Evolutionary conservation across 2,113 vertebrate species (phyloP).

Genomic region (Istiophorus platypterus): DNA sequence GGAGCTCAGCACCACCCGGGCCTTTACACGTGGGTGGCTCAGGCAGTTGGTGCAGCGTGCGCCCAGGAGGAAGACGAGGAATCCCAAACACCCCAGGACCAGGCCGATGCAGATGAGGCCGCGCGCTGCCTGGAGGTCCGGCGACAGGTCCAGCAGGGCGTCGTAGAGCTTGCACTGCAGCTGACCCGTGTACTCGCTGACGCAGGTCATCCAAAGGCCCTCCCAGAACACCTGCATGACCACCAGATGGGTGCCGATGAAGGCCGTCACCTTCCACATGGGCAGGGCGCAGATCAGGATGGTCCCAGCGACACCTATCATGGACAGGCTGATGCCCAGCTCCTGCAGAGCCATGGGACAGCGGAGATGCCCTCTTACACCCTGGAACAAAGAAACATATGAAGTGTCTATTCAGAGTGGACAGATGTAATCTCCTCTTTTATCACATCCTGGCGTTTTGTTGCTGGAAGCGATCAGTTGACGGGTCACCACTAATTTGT

Average conservation of each 20-base stretch:
- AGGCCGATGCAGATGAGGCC: conserved; percentile 88
- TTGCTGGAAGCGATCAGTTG: neutral
- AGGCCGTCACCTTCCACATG: conserved; percentile 91
- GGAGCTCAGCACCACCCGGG: conserved; percentile 77
- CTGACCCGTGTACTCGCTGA: conserved; percentile 89
- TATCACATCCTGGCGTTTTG: neutral
- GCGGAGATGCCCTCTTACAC: neutral
- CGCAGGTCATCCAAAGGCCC: conserved; percentile 91
- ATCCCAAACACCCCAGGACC: conserved; percentile 80
- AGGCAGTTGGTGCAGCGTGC: conserved; percentile 87
- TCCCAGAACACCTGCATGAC: conserved; percentile 92
- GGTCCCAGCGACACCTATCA: conserved; percentile 85
- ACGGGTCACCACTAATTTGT: neutral
- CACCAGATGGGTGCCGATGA: conserved; percentile 89
- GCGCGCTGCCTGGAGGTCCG: conserved; percentile 85
- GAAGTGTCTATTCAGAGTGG: neutral
- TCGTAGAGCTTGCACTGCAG: conserved; percentile 91
- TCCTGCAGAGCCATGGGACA: conserved; percentile 84
- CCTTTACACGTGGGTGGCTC: conserved; percentile 79
- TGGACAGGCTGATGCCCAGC: conserved; percentile 85
- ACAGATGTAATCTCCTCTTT: neutral
- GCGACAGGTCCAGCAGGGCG: conserved; percentile 88
- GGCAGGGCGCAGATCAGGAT: conserved; percentile 90
- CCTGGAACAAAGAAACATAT: conserved; percentile 14
- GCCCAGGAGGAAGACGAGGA: conserved; percentile 84